These are phyloP conservation scores for Nesospiza acunhae DNA, from an alignment of 2,113 vertebrate species.

Conservation along the genomic window DNA sequence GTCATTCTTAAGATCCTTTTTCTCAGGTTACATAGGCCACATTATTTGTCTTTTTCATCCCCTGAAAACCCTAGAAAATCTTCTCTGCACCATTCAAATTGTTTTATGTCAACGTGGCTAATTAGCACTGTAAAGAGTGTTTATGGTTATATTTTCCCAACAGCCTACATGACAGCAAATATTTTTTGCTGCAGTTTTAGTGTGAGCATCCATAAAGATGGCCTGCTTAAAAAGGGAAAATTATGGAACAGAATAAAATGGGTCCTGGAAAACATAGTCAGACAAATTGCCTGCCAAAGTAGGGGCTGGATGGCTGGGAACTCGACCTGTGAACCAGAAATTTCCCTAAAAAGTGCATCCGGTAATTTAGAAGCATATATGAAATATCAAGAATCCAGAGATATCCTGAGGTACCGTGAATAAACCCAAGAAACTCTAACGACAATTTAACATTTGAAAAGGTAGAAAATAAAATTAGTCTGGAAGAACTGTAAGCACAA, in stretches of 20 bases:
- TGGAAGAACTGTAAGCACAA: neutral
- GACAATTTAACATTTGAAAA: neutral
- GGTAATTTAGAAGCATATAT: neutral
- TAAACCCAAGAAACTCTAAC: neutral
- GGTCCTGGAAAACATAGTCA: neutral
- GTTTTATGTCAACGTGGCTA: neutral
- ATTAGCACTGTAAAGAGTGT: neutral
- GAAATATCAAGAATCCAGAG: neutral
- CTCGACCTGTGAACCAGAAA: neutral
- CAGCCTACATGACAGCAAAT: neutral
- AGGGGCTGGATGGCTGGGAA: neutral
- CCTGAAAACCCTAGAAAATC: neutral
- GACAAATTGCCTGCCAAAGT: neutral
- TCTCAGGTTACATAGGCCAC: neutral
- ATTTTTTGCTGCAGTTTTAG: neutral
- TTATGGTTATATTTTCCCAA: neutral
- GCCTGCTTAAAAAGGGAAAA: neutral
- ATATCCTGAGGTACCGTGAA: neutral
- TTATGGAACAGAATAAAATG: neutral
- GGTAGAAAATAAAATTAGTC: neutral
- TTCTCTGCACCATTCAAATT: neutral
- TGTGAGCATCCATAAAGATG: neutral
- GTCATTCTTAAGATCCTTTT: neutral
- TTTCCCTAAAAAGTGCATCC: neutral
- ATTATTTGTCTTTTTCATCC: neutral